Base-by-base conservation (phyloP, 2,113 vertebrate genomes). In the Platichthys flesus region DNA sequence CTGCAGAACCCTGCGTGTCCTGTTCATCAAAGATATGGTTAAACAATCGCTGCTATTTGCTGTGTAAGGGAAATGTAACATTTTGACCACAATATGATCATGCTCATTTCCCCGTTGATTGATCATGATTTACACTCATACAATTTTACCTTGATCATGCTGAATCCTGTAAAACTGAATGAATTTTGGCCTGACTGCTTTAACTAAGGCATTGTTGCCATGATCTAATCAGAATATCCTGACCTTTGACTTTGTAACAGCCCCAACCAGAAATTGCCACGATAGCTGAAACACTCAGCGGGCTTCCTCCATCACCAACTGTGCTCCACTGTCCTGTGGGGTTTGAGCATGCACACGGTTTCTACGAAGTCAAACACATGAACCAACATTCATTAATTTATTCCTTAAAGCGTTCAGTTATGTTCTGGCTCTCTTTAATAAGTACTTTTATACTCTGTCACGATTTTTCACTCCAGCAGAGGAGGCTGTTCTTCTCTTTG, bases 381-480 rank as follows among this genome's bases (percentile, higher is more conserved):
- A 9, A 54, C 51, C 14, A 8, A 8, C 51, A 54, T 54, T 51
- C 12, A 47, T 47, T 16, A 14, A 47, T 47, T 51, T 16, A 20
- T 51, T 51, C 40, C 40, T 42, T 42, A 42, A 6, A 51, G 47
- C 16, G 4, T 16, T 49, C 15, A 49, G 13, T 18, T 49, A 15
- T 5, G 15, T 49, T 5, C 45, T 12, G 10, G 40, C 40, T 10
- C 40, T 5, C 45, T 49, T 49, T 47, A 4, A 16, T 47, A 1
- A 47, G 45, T 16, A 14, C 14, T 47, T 16, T 16, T 49, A 15
- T 49, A 18, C 15, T 49, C 12, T 13, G 40, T 42, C 40, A 73
- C 37, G 61, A 40, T 59, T 71, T 83, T 76, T 83, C 37, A 42
- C 9, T 74, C 71, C 59, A 71, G 64, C 54, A 76, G 58, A 85